Evolutionary conservation across 2,113 vertebrate genomes (phyloP), one percentile per base, ranked within the genome.

Genomic region (Pachypanchax playfairii): DNA sequence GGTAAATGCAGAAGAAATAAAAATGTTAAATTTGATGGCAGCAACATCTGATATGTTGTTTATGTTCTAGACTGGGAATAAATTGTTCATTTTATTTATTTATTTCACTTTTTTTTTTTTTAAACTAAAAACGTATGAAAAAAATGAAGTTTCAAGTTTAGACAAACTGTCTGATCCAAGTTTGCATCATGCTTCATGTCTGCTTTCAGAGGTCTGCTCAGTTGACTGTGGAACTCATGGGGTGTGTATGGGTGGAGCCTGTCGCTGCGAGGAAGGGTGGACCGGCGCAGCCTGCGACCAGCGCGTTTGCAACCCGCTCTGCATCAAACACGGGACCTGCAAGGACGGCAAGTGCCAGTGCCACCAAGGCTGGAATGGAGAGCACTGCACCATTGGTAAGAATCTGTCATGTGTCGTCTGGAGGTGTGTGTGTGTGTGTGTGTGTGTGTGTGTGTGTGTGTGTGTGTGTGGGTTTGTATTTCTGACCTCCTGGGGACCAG

Each of bases 321-420:
- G 97, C 64, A 93, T 95, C 54, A 98, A 98, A 91, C 97, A 99
- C n/a, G 97, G 97, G 69, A 95, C 94, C 91, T 99, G 97, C 94
- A 98, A 98, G 90, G 97, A 99, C 69, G 97, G 97, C 79, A 98
- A 98, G 90, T 99, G 97, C 93, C 96, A 99, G 94, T 99, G 97
- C 92, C 94, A 95, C 92, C 96, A 97, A 90, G 97, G 97, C 92
- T 99, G 97, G 97, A 99, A 98, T 90, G 97, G 97, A 91, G 97
- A 99, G 91, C 97, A 99, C 94, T 99, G 97, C 95, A 98, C 97
- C 92, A 98, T 99, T 82, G 97, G 97, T 99, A 92, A 91, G 96
- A 56, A 17, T 71, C 12, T 20, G 41, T 55, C 44, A 53, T 46
- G 68, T 51, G 36, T 38, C 15, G 2, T 8, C 38, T 28, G 56